Evolutionary conservation across 2,888 invertebrate species (phyloP).

Genomic region (Alviniconcha strummeri): DNA sequence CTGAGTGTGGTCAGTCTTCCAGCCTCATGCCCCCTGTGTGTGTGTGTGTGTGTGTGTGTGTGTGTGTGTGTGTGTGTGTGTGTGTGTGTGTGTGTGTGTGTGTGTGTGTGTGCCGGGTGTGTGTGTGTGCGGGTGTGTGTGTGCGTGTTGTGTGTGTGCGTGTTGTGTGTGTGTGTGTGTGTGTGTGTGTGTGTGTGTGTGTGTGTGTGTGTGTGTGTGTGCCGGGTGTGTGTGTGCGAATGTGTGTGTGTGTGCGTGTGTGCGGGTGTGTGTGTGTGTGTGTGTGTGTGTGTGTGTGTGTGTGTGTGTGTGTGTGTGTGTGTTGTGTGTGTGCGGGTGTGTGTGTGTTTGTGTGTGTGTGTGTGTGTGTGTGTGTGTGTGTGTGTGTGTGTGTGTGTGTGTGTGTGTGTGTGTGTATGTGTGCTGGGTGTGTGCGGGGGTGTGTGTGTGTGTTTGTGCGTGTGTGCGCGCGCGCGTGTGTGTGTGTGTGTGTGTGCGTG

Average conservation of each 20-base stretch:
- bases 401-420: constrained; percentile 19
- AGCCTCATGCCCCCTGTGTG: not conserved
- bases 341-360: too few species aligned
- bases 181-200: too few species aligned
- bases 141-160: too few species aligned
- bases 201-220: too few species aligned
- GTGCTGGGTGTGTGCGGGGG: too few species aligned
- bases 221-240: too few species aligned
- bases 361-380: not conserved
- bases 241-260: too few species aligned
- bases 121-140: too few species aligned
- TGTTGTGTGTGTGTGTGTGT: too few species aligned
- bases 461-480: not conserved
- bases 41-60: constrained; percentile 4
- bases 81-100: not conserved
- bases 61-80: constrained; percentile 21
- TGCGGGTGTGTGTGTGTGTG: too few species aligned
- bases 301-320: constrained; percentile 14
- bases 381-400: constrained; percentile 7
- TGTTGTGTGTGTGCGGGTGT: too few species aligned
- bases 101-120: too few species aligned
- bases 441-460: constrained; percentile 6
- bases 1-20: constrained; percentile 77
- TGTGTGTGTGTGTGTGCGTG: constrained; percentile 4
- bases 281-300: not conserved